phyloP scores from a whole-genome alignment of 35 echinoderm and acorn worm genomes.

The Ophiothrix spiculata region DNA sequence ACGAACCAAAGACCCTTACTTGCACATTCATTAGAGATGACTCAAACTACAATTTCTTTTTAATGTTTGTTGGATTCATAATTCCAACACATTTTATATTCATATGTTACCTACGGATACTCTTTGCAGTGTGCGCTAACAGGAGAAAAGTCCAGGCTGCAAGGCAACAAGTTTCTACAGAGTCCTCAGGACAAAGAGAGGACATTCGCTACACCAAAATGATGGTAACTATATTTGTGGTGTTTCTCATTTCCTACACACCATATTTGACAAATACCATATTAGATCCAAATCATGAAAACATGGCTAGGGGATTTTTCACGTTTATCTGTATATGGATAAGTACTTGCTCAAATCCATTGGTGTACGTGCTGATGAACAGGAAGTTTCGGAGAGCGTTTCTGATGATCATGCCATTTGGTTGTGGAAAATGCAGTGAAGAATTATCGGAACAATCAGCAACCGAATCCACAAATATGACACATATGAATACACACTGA shows the following conservation, averaged over 20 bases:
- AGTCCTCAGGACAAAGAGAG: no score
- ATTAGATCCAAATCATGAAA: conserved; percentile 29
- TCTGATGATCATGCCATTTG: no score
- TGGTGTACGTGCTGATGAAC: conserved; percentile 42
- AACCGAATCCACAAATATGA: no score
- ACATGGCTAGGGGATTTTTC: conserved; percentile 20
- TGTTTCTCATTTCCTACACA: conserved; percentile 35
- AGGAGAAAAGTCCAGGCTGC: not conserved
- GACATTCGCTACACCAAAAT: conserved; percentile 50
- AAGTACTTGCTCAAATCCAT: conserved; percentile 38
- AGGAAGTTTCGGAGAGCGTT: conserved; percentile 40
- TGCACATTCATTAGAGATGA: conserved; percentile 32
- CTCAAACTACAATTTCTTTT: conserved; percentile 28
- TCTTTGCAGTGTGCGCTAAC: conserved; percentile 13
- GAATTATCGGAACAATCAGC: no score
- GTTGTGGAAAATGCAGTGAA: no score
- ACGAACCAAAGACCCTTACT: conserved; percentile 37
- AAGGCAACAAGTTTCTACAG: not conserved
- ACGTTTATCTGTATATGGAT: conserved; percentile 35
- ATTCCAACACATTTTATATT: conserved; percentile 26
- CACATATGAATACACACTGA: no score
- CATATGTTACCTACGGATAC: conserved; percentile 29
- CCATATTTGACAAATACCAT: conserved; percentile 43
- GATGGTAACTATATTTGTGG: conserved; percentile 39
- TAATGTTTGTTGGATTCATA: conserved; percentile 31